A percentile compares a stretch with the other conserved stretches of the same genome.
phyloP scores from a whole-genome alignment of 2,113 vertebrate genomes.

The Hyla sarda region DNA sequence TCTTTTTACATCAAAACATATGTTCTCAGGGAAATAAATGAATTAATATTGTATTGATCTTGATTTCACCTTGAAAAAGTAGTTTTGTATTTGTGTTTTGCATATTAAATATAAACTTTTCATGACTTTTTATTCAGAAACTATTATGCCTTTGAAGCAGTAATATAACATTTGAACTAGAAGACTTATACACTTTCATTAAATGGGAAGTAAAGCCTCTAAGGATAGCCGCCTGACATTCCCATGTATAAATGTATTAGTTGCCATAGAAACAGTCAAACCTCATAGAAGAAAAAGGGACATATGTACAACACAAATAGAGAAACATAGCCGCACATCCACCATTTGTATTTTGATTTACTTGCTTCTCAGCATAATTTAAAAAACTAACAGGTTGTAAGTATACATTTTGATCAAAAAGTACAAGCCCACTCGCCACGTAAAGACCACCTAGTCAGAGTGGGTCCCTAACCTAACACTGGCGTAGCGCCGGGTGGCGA shows the following conservation, averaged over 20 bases:
- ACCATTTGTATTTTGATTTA: too few relatives aligned
- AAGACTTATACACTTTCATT: neutral
- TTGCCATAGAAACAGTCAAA: constrained; percentile 21
- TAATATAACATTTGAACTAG: neutral
- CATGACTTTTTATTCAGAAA: neutral
- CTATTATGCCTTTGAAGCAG: neutral
- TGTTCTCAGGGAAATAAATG: neutral
- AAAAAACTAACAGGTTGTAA: too few relatives aligned
- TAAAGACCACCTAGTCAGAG: too few relatives aligned
- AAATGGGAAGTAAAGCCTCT: neutral
- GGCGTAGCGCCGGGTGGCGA: too few relatives aligned
- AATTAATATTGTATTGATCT: neutral
- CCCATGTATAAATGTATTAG: neutral
- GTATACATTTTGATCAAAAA: too few relatives aligned
- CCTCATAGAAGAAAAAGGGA: neutral
- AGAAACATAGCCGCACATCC: too few relatives aligned
- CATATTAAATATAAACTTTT: neutral
- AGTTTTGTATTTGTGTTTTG: neutral
- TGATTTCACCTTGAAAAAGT: neutral
- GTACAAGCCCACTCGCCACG: too few relatives aligned
- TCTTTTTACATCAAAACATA: neutral
- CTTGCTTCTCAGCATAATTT: too few relatives aligned
- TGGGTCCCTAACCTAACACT: too few relatives aligned
- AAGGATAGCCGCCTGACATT: neutral
- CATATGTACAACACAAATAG: too few relatives aligned